Base-by-base conservation (phyloP, 1,140 invertebrate genomes). In the Drosophila pseudoananassae region DNA sequence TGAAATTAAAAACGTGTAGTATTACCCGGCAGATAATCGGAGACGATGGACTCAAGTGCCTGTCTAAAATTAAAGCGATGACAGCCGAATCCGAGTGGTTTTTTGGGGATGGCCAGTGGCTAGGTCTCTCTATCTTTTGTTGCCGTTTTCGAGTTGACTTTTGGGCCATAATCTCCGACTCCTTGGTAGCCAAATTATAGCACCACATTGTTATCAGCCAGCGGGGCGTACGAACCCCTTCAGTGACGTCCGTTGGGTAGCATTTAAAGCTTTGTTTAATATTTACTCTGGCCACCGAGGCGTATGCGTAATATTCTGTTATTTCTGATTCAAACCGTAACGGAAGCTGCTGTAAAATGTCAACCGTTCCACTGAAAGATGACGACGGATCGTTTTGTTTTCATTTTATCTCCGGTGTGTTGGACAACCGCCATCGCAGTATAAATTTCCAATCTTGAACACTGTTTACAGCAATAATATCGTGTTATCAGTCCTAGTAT, bases 51-150 rank as follows among this genome's bases (percentile, higher is more conserved):
- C 43, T 78, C 51, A 59, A 78, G 59, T 75, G 64, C 29, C 51
- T 20, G 49, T 38, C 80, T 84, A 84, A 83, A 75, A 55, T 82
- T 82, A 84, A 70, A 71, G 14, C 75, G 15, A 43, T 78, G 79
- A 82, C 79, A 69, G 64, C 53, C 15, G 40, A 70, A 49, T 46
- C 17, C 31, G 33, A 36, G 12, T 36, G 33, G 33, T 1, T 36
- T 36, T 38, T 45, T 59, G 51, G 75, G 64, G 64, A 68, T 78
- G 68, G 51, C 58, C 64, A 61, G 27, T 25, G 4, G 17, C 4
- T 36, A 10, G 9, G 5, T 15, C 15, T 68, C 12, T 46, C 40
- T 78, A 45, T 69, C 59, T 78, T 38, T 36, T 50, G 43, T 27
- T 29, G 8, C 51, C 38, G n/a, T 31, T 55, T 56, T 75, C 29